Conservation (phyloP, 2,113 vertebrate species). For the Cyphomyrus plagiostoma region DNA sequence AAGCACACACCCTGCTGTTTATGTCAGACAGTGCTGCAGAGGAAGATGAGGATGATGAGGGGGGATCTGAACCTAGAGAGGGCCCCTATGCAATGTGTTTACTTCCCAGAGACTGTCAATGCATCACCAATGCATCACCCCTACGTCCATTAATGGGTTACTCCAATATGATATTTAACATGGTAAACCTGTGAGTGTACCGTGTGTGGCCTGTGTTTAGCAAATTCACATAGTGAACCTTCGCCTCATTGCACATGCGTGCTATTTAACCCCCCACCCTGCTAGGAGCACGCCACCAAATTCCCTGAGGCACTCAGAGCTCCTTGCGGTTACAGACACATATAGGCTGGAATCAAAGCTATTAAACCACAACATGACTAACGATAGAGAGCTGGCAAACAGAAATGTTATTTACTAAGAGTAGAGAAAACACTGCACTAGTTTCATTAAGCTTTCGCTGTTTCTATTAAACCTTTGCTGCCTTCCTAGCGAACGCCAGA, state of each 20-base stretch:
- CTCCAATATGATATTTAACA: neutral
- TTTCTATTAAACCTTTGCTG: neutral
- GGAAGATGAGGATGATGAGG: neutral
- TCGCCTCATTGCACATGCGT: conserved; percentile 52
- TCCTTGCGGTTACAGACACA: conserved; percentile 96
- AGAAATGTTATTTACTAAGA: conserved; percentile 78
- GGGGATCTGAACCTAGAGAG: neutral
- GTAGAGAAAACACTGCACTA: neutral
- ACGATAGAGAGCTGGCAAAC: conserved; percentile 92
- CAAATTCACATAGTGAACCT: neutral
- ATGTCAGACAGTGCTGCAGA: neutral
- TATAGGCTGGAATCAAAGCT: conserved; percentile 97
- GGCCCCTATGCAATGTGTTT: neutral
- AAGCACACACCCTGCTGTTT: neutral
- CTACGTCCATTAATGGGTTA: neutral
- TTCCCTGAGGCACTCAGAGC: conserved; percentile 85
- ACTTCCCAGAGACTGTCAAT: neutral
- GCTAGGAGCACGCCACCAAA: conserved; percentile 63
- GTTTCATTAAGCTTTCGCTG: neutral
- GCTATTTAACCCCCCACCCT: conserved; percentile 43
- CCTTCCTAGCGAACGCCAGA: conserved; percentile 25
- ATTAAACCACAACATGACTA: conserved; percentile 95
- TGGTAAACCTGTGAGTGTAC: neutral
- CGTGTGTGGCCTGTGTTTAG: neutral
- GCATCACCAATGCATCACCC: neutral